Conservation (phyloP, 2,113 vertebrate species). For the Numida meleagris region DNA sequence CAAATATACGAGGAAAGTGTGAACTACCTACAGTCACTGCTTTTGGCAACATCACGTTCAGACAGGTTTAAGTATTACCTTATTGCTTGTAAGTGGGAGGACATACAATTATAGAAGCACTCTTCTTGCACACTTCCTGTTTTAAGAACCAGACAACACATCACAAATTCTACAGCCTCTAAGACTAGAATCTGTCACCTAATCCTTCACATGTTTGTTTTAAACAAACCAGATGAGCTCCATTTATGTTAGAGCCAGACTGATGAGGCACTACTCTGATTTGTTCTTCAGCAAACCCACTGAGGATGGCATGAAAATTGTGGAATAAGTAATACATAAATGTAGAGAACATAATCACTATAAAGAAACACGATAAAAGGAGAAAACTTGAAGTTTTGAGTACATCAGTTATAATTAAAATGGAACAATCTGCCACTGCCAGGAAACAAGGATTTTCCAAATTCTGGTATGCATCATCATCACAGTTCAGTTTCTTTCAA, state of each 20-base stretch:
- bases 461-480: background rate
- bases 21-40: background rate
- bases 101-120: background rate
- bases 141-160: background rate
- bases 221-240: background rate
- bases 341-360: background rate
- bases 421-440: background rate
- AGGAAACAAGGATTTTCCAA: background rate
- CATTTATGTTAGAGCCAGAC: background rate
- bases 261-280: background rate
- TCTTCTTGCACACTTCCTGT: background rate
- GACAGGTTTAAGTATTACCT: background rate
- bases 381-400: background rate
- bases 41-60: background rate
- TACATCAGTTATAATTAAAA: background rate
- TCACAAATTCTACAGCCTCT: background rate
- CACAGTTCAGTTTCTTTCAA: background rate
- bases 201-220: background rate
- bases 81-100: background rate
- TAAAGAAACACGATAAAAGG: background rate
- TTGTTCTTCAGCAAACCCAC: background rate
- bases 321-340: background rate
- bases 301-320: background rate
- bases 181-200: background rate
- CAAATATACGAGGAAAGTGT: background rate